Evolutionary conservation across 2,113 vertebrate species (phyloP).

Genomic region (Peromyscus leucopus): DNA sequence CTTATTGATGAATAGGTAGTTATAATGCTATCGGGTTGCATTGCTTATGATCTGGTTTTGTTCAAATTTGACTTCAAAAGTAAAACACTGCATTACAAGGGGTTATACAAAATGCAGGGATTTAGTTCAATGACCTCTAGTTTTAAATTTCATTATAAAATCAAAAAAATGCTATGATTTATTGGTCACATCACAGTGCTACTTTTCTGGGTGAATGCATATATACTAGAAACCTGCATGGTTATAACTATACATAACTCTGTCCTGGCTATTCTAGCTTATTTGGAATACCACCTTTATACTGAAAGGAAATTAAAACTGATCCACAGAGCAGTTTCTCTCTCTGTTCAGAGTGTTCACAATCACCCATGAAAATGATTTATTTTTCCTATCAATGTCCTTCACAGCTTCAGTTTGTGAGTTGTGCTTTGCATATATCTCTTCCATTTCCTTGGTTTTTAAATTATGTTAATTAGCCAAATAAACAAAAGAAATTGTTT

Average conservation of each 20-base stretch:
- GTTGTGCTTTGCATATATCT: neutral
- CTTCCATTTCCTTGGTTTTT: conserved; percentile 53
- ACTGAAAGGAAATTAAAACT: conserved; percentile 82
- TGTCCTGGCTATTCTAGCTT: conserved; percentile 52
- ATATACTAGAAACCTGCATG: neutral
- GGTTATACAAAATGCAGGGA: neutral
- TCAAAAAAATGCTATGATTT: neutral
- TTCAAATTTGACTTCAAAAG: conserved; percentile 14
- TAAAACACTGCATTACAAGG: neutral
- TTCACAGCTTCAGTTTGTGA: conserved; percentile 22
- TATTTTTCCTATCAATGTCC: conserved; percentile 75
- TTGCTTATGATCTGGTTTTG: conserved; percentile 21
- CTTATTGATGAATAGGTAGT: neutral
- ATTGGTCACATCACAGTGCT: neutral
- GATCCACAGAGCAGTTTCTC: conserved; percentile 78
- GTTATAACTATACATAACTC: neutral
- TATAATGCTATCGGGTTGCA: neutral
- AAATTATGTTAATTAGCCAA: conserved; percentile 20
- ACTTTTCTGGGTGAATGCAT: neutral
- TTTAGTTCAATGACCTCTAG: neutral
- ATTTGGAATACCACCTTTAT: conserved; percentile 78
- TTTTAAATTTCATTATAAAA: conserved; percentile 45
- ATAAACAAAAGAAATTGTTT: conserved; percentile 37
- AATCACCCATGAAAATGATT: conserved; percentile 74
- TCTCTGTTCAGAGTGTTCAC: conserved; percentile 80